Conservation (phyloP, 2,888 invertebrate species). For the Meghimatium bilineatum region DNA sequence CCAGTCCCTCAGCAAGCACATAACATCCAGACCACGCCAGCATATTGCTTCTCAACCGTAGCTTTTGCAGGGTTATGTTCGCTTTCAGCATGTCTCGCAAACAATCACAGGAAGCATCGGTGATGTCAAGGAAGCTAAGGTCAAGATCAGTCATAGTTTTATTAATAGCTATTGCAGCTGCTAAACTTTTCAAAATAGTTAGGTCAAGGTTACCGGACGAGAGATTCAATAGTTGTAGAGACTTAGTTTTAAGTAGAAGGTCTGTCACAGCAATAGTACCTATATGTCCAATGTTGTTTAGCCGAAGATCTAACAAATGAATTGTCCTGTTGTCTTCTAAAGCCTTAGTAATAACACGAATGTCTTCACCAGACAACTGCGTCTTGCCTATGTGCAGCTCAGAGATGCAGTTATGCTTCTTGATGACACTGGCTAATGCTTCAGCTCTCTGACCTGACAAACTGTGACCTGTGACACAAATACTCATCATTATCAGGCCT, state of each 20-base stretch:
- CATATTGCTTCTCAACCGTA: slow-evolving; percentile 70
- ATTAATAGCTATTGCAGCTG: slow-evolving; percentile 63
- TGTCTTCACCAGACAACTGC: slow-evolving; percentile 65
- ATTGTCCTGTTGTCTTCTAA: slow-evolving; percentile 62
- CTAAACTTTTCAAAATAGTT: slow-evolving; percentile 62
- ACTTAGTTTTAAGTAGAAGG: slow-evolving; percentile 62
- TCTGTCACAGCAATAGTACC: slow-evolving; percentile 66
- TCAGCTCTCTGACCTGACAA: slow-evolving; percentile 63
- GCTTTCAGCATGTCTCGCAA: slow-evolving; percentile 66
- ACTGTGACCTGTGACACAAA: slow-evolving; percentile 70
- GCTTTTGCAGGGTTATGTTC: slow-evolving; percentile 66
- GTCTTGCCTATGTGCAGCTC: slow-evolving; percentile 73
- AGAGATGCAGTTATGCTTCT: slow-evolving; percentile 66
- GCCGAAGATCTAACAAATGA: slow-evolving; percentile 68
- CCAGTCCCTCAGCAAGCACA: slow-evolving; percentile 69
- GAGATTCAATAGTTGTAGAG: slow-evolving; percentile 68
- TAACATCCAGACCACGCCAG: slow-evolving; percentile 71
- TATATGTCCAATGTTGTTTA: slow-evolving; percentile 68
- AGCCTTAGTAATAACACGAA: slow-evolving; percentile 62
- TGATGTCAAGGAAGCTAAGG: slow-evolving; percentile 73
- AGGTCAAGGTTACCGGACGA: slow-evolving; percentile 70
- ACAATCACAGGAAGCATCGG: slow-evolving; percentile 68
- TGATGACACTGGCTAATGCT: slow-evolving; percentile 63
- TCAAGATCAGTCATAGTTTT: slow-evolving; percentile 68
- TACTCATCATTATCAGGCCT: slow-evolving; percentile 69